Evolutionary conservation across 2,113 vertebrate species (phyloP).

Genomic region (Rhinoderma darwinii): DNA sequence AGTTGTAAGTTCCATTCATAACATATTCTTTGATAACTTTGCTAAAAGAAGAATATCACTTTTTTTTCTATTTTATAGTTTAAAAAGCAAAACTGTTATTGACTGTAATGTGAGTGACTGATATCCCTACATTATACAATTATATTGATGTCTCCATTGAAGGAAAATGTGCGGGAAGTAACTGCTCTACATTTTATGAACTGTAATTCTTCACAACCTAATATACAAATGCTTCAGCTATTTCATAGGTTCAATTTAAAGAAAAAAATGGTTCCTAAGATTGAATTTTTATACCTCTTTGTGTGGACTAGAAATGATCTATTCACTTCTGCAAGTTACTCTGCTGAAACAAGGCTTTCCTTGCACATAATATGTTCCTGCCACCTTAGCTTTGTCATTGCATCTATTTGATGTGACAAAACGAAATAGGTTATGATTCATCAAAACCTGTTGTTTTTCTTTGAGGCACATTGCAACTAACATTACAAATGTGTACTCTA

Average conservation of each 20-base stretch:
- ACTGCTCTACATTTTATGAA: background rate
- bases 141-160: background rate
- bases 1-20: too few relatives aligned
- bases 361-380: slow-evolving; percentile 38
- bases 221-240: slow-evolving; percentile 3
- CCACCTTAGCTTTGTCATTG: slow-evolving; percentile 43
- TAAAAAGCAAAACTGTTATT: slow-evolving; percentile 9
- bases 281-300: slow-evolving; percentile 27
- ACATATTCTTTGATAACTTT: background rate
- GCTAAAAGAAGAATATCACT: too few relatives aligned
- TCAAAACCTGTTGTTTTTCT: slow-evolving; percentile 31
- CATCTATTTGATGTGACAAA: slow-evolving; percentile 38
- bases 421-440: slow-evolving; percentile 40
- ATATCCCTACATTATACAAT: background rate
- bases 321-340: slow-evolving; percentile 10
- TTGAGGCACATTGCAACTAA: background rate
- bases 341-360: slow-evolving; percentile 7
- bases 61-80: slow-evolving; percentile 11
- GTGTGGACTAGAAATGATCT: slow-evolving; percentile 41
- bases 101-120: background rate
- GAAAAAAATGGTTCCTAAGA: slow-evolving; percentile 37
- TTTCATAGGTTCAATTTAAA: background rate
- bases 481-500: background rate
- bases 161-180: background rate
- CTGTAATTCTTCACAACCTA: background rate